These are phyloP conservation scores for Polietes domitor DNA, from an alignment of 2,888 invertebrate species.

Conservation along the genomic window DNA sequence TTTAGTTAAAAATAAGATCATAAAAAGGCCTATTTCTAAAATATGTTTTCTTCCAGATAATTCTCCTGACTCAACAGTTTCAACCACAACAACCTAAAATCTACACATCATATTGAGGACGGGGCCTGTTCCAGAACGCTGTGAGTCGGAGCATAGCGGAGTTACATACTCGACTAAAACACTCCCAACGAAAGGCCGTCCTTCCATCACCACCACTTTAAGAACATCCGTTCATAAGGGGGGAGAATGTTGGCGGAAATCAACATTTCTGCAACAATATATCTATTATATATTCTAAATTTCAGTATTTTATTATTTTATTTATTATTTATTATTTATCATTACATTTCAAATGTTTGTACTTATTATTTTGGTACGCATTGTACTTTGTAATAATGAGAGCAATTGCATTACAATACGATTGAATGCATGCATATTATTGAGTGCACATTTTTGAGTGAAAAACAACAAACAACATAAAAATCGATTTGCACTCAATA, in stretches of 20 bases:
- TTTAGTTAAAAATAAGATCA: conserved; percentile 35
- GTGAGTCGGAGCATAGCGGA: conserved; percentile 54
- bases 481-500: too few relatives aligned
- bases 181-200: conserved; percentile 54
- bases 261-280: background rate
- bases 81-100: conserved; percentile 21
- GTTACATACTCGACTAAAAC: conserved; percentile 44
- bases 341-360: too few relatives aligned
- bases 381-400: too few relatives aligned
- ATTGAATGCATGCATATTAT: too few relatives aligned
- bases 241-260: background rate
- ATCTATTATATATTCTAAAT: too few relatives aligned
- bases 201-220: conserved; percentile 9
- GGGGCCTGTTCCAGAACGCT: background rate
- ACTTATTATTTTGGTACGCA: too few relatives aligned
- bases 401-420: too few relatives aligned
- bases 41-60: conserved; percentile 25
- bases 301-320: too few relatives aligned
- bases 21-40: conserved; percentile 51
- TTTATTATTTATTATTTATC: too few relatives aligned
- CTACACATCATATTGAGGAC: too few relatives aligned
- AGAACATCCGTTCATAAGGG: conserved; percentile 32
- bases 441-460: too few relatives aligned
- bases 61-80: conserved; percentile 6
- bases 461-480: too few relatives aligned